Percentiles rank a stretch among this genome's conserved stretches.
phyloP scores from a whole-genome alignment of 30 jellyfish, hydroid and myxozoan species.

The Sanderia malayensis region DNA sequence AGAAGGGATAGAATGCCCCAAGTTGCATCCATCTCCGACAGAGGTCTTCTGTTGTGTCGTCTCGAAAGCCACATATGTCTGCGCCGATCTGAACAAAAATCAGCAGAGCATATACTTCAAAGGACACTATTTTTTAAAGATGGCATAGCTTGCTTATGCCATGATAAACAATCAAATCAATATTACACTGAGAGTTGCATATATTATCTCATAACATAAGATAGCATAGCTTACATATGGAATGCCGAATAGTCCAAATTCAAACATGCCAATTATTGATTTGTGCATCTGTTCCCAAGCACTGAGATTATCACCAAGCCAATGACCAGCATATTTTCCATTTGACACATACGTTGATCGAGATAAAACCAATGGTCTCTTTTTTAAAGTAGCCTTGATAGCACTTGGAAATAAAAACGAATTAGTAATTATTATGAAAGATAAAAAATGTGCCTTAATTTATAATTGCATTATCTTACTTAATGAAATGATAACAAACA shows the following conservation, averaged over 20 bases:
- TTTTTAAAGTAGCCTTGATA: conserved; percentile 15
- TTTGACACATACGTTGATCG: conserved; percentile 75
- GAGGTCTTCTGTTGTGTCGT: conserved; percentile 59
- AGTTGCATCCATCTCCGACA: conserved; percentile 95
- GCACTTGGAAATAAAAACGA: conserved; percentile 49
- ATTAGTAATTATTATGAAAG: no score
- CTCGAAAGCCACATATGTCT: conserved; percentile 91
- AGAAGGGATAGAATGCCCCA: conserved; percentile 94
- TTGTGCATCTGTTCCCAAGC: conserved; percentile 87
- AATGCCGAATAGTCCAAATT: conserved; percentile 88
- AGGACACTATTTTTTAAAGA: no score
- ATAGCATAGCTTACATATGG: conserved; percentile 87
- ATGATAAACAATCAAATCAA: no score
- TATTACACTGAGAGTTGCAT: no score
- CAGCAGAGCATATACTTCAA: no score
- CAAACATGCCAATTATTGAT: conserved; percentile 87
- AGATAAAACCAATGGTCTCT: conserved; percentile 70
- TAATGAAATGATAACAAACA: no score
- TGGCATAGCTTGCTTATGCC: no score
- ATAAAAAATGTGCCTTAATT: no score
- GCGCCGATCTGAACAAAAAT: conserved; percentile 94
- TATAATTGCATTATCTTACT: no score
- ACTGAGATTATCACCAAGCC: conserved; percentile 97
- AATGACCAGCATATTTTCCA: conserved; percentile 94
- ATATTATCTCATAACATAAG: no score